Evolutionary conservation across 2,888 invertebrate species (phyloP).

Genomic region (Cacoxenus indagator): DNA sequence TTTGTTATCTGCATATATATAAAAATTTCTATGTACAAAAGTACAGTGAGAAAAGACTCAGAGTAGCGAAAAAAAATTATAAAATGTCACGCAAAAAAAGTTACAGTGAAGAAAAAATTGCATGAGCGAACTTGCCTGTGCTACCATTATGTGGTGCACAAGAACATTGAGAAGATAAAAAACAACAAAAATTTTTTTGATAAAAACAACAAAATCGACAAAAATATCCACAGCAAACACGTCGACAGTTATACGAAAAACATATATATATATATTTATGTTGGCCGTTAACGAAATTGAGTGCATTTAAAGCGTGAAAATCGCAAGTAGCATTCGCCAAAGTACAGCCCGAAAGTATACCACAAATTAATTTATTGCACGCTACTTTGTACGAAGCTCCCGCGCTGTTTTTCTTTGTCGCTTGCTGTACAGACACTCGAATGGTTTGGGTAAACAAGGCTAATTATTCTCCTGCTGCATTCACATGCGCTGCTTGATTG

Average conservation of each 20-base stretch:
- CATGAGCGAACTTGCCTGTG: neutral
- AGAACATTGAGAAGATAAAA: constrained; percentile 2
- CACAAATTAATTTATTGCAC: neutral
- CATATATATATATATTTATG: neutral
- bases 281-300: neutral
- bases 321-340: neutral
- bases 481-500: neutral
- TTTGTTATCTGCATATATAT: too few species aligned
- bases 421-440: neutral
- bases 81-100: neutral
- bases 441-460: too few species aligned
- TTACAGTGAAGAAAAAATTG: neutral
- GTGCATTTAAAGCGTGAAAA: neutral
- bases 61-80: too few species aligned
- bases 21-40: too few species aligned
- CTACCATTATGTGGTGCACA: constrained; percentile 5
- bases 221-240: neutral
- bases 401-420: neutral
- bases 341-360: neutral
- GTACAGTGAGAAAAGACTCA: too few species aligned
- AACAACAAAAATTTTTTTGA: neutral
- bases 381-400: neutral
- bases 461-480: too few species aligned
- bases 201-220: neutral
- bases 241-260: neutral